Conservation (phyloP, 1,140 invertebrate species). For the Lepidurus packardi region DNA sequence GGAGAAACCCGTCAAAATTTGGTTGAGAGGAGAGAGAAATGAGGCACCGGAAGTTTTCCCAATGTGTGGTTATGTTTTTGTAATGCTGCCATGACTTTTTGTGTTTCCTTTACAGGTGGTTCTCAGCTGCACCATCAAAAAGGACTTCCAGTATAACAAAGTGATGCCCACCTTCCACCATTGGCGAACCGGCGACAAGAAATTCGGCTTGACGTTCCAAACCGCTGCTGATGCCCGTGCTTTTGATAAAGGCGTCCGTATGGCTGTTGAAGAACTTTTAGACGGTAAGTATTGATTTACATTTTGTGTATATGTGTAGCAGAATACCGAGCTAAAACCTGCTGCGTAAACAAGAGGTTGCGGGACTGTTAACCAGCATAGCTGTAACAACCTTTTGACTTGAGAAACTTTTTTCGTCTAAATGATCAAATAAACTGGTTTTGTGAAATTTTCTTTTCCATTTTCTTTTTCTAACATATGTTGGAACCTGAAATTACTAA, state of each 20-base stretch:
- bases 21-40: no score
- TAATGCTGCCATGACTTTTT: not conserved
- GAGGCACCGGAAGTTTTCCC: no score
- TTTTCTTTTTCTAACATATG: no score
- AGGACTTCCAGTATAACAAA: conserved; percentile 94
- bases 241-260: conserved; percentile 86
- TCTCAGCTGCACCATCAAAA: conserved; percentile 88
- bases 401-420: no score
- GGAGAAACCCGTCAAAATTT: not conserved
- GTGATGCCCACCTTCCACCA: conserved; percentile 98
- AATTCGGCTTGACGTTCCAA: conserved; percentile 91
- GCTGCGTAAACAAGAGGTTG: no score
- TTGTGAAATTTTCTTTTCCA: no score
- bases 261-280: conserved; percentile 80
- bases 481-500: not conserved
- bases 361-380: no score
- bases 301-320: not conserved
- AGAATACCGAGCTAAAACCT: no score
- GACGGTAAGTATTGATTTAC: conserved; percentile 62
- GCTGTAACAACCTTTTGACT: no score
- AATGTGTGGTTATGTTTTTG: no score
- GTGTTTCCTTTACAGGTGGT: conserved; percentile 63
- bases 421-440: no score
- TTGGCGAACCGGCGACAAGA: conserved; percentile 90
- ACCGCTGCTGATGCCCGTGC: conserved; percentile 86